These are phyloP conservation scores for Zaprionus bogoriensis DNA, from an alignment of 2,888 invertebrate genomes.

Conservation along the genomic window DNA sequence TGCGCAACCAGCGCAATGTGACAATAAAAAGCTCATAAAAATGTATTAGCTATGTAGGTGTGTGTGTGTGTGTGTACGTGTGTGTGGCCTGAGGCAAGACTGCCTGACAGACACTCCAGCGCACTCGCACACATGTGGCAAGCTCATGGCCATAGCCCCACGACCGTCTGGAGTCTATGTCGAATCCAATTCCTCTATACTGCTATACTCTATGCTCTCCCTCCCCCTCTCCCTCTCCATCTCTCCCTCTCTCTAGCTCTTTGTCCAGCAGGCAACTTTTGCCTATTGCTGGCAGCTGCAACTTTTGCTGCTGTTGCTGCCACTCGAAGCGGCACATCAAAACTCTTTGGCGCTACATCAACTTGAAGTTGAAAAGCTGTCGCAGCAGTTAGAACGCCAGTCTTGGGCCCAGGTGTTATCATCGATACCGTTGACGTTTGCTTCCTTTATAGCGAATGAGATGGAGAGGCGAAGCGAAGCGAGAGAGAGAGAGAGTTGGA, in stretches of 20 bases:
- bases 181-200: conserved; percentile 17
- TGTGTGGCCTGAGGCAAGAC: conserved; percentile 25
- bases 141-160: conserved; percentile 6
- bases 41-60: conserved; percentile 71
- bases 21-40: conserved; percentile 76
- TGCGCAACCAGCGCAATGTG: conserved; percentile 69
- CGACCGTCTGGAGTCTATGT: conserved; percentile 3
- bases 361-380: conserved; percentile 70
- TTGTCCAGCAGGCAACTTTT: conserved; percentile 57
- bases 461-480: conserved; percentile 10
- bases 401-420: conserved; percentile 65
- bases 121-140: conserved; percentile 3
- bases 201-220: too few relatives aligned
- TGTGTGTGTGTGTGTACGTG: too few relatives aligned
- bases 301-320: conserved; percentile 50
- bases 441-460: conserved; percentile 37
- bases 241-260: background rate
- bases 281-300: conserved; percentile 57
- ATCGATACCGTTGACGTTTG: conserved; percentile 74
- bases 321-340: conserved; percentile 75
- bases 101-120: conserved; percentile 1
- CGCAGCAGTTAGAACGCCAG: conserved; percentile 44
- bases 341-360: conserved; percentile 60
- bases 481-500: background rate
- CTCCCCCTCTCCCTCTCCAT: background rate